Conservation (phyloP, 64 coral and sea anemone genomes). For the Montipora capricornis region DNA sequence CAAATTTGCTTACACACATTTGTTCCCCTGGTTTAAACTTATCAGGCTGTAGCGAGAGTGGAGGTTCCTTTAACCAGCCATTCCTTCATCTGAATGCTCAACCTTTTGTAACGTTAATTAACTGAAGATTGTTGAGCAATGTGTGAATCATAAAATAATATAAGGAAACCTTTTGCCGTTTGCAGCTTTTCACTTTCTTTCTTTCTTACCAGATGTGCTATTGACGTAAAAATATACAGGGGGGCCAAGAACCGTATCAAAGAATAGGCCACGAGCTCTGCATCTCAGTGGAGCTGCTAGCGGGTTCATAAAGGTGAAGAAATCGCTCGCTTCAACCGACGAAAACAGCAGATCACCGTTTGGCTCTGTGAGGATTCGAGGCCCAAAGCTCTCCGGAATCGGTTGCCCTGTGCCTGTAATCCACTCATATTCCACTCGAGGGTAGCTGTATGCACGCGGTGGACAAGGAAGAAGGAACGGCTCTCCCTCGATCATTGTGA, state of each 20-base stretch:
- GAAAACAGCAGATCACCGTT: constrained; percentile 27
- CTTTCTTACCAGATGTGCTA: not conserved
- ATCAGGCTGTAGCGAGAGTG: too few relatives aligned
- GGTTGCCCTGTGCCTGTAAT: too few relatives aligned
- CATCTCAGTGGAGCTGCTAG: not conserved
- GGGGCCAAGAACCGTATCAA: not conserved
- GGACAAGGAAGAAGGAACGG: constrained; percentile 24
- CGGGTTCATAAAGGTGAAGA: not conserved
- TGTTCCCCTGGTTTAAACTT: too few relatives aligned
- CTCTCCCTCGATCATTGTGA: not conserved
- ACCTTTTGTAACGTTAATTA: too few relatives aligned
- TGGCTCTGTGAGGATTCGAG: constrained; percentile 33
- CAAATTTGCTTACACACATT: too few relatives aligned
- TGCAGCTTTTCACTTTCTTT: too few relatives aligned
- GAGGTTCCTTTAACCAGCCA: too few relatives aligned
- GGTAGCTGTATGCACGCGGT: constrained; percentile 6
- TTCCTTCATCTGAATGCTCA: too few relatives aligned
- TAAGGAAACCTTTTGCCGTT: too few relatives aligned
- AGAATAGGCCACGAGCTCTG: not conserved
- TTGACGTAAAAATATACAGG: not conserved
- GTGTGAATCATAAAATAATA: too few relatives aligned
- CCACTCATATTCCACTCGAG: constrained; percentile 17
- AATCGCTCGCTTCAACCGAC: not conserved
- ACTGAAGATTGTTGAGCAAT: too few relatives aligned
- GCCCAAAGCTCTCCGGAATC: not conserved